Evolutionary conservation across 2,113 vertebrate species (phyloP).

Genomic region (Cyphomyrus plagiostoma): DNA sequence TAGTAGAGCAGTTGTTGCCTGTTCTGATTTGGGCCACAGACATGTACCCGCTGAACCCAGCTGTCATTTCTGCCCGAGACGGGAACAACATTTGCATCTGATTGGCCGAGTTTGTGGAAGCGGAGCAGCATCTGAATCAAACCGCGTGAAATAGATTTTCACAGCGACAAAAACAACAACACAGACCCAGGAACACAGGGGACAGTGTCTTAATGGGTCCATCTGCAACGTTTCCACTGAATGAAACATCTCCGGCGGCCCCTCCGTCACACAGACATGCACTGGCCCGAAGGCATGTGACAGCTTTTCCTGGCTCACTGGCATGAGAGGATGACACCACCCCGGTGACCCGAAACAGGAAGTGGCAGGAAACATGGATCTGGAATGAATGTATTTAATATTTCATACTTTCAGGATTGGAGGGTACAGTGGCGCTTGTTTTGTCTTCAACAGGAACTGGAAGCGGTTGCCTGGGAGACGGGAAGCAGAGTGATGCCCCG

Average conservation of each 20-base stretch:
- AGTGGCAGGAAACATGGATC: conserved; percentile 70
- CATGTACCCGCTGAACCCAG: conserved; percentile 77
- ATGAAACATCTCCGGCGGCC: conserved; percentile 54
- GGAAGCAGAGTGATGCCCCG: conserved; percentile 37
- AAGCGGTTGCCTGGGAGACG: conserved; percentile 44
- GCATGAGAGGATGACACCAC: not conserved
- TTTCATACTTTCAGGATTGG: conserved; percentile 65
- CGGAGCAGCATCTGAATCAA: conserved; percentile 95
- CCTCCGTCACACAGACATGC: not conserved
- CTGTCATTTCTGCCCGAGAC: conserved; percentile 88
- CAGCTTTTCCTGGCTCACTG: conserved; percentile 51
- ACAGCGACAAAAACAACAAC: conserved; percentile 80
- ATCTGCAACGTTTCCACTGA: conserved; percentile 73
- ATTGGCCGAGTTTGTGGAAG: conserved; percentile 92
- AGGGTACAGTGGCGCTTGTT: conserved; percentile 54
- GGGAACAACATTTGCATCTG: conserved; percentile 97
- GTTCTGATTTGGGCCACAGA: conserved; percentile 81
- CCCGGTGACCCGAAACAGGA: conserved; percentile 57
- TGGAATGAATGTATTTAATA: conserved; percentile 76
- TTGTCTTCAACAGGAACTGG: conserved; percentile 52
- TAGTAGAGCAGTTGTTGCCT: conserved; percentile 76
- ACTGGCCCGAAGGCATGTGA: conserved; percentile 45
- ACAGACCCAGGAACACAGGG: conserved; percentile 67
- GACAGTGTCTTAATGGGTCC: conserved; percentile 69
- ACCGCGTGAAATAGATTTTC: conserved; percentile 97